Conservation (phyloP, 2,113 vertebrate species). For the Rostratula benghalensis region DNA sequence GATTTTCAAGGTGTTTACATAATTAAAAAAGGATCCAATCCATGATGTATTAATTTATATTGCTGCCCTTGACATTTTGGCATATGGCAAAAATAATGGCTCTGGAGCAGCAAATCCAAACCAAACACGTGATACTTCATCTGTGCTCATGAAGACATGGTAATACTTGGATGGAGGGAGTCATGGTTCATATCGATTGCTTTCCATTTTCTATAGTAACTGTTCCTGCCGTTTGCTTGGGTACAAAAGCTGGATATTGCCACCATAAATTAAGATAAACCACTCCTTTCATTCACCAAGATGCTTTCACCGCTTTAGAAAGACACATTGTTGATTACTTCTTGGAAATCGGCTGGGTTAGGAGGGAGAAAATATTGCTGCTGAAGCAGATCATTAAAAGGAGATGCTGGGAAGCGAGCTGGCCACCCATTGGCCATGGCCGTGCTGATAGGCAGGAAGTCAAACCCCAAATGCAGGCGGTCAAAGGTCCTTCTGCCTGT, state of each 20-base stretch:
- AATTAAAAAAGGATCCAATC: background rate
- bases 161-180: background rate
- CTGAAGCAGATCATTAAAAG: background rate
- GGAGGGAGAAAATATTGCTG: background rate
- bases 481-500: background rate
- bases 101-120: background rate
- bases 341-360: background rate
- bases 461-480: accelerated
- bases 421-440: accelerated
- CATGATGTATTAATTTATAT: background rate
- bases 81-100: accelerated
- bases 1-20: background rate
- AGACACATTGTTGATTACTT: background rate
- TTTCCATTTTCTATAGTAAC: constrained; percentile 34
- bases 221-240: background rate
- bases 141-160: background rate
- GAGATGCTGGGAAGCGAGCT: background rate
- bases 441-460: background rate
- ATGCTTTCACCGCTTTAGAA: background rate
- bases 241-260: background rate
- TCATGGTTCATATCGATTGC: background rate
- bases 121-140: background rate
- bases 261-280: background rate
- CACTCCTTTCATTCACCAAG: background rate
- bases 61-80: background rate